A percentile compares a stretch with the other conserved stretches of the same genome.
These are phyloP conservation scores for Pampus argenteus DNA, from an alignment of 2,797 vertebrate genomes.

Conservation along the genomic window DNA sequence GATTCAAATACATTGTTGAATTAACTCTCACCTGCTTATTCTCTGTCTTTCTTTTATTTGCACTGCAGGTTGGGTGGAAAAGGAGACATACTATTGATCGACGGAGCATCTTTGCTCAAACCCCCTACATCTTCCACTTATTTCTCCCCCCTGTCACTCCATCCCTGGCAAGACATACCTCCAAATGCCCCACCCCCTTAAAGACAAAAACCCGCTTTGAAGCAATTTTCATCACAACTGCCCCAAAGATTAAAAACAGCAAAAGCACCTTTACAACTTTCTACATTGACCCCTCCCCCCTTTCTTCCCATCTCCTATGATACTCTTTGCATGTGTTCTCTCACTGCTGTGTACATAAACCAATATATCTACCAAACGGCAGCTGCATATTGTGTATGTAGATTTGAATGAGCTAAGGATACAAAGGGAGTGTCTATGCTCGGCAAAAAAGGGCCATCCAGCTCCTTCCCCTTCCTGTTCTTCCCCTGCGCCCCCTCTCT, in stretches of 20 bases:
- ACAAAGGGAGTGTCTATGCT: slow-evolving; percentile 80
- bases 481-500: slow-evolving; percentile 38
- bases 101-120: slow-evolving; percentile 75
- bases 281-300: slow-evolving; percentile 64
- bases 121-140: slow-evolving; percentile 79
- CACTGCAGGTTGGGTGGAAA: slow-evolving; percentile 87
- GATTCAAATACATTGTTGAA: slow-evolving; percentile 9
- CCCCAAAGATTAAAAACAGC: slow-evolving; percentile 86
- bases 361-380: slow-evolving; percentile 86
- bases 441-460: slow-evolving; percentile 80
- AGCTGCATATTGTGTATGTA: slow-evolving; percentile 88
- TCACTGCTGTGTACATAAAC: slow-evolving; percentile 87
- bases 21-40: slow-evolving; percentile 21
- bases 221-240: slow-evolving; percentile 84
- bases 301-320: slow-evolving; percentile 76
- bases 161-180: slow-evolving; percentile 73
- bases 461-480: slow-evolving; percentile 51
- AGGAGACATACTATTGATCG: slow-evolving; percentile 88
- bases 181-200: slow-evolving; percentile 69
- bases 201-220: slow-evolving; percentile 82
- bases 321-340: slow-evolving; percentile 88
- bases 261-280: slow-evolving; percentile 83
- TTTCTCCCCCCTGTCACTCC: slow-evolving; percentile 71
- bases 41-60: slow-evolving; percentile 40
- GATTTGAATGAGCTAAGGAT: slow-evolving; percentile 83